These are phyloP conservation scores for Orbicella faveolata DNA, from an alignment of 64 coral and sea anemone genomes.

Conservation along the genomic window DNA sequence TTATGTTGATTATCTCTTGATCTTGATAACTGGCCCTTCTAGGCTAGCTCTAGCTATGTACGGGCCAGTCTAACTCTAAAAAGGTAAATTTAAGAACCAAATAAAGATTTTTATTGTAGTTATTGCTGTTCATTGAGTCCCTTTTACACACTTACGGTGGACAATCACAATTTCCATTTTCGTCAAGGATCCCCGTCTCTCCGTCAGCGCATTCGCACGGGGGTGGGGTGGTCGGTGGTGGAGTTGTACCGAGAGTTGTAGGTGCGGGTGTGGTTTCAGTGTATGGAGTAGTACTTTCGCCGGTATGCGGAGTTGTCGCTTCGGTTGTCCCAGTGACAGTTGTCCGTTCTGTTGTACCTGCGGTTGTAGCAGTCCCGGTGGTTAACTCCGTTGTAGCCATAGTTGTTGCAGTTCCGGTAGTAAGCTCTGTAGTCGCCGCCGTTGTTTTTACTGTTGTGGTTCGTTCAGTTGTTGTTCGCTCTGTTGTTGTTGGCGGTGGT, in stretches of 20 bases:
- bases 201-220: conserved; percentile 60
- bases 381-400: not conserved
- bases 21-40: no score
- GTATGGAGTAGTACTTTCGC: conserved; percentile 4
- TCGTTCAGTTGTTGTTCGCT: not conserved
- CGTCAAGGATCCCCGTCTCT: conserved; percentile 1
- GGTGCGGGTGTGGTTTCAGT: conserved; percentile 29
- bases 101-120: no score
- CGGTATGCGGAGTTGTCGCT: not conserved
- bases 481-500: not conserved
- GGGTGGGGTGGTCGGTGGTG: conserved; percentile 17
- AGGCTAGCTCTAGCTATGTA: no score
- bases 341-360: not conserved
- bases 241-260: not conserved
- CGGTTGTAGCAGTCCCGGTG: not conserved
- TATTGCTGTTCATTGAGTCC: not conserved
- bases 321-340: not conserved
- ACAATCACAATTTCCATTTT: conserved; percentile 47
- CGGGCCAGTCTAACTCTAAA: no score
- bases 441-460: not conserved
- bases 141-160: conserved; percentile 44
- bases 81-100: no score
- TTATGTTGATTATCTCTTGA: no score
- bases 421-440: not conserved
- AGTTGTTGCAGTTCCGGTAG: not conserved